Evolutionary conservation across 2,113 vertebrate genomes (phyloP), one percentile per base, ranked within the genome.

Genomic region (Xiphophorus maculatus): DNA sequence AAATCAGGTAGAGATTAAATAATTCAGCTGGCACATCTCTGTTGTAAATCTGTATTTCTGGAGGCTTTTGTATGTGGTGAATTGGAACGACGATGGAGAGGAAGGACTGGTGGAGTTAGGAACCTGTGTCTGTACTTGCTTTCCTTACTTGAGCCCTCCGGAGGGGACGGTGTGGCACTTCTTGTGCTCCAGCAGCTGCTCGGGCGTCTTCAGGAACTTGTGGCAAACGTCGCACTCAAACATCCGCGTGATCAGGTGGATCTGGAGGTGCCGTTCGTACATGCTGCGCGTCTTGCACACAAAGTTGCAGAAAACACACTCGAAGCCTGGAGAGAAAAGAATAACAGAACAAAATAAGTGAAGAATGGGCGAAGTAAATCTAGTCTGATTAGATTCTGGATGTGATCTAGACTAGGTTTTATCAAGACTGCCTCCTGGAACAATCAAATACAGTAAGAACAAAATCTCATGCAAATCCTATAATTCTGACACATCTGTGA

Each of bases 121-220:
- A 92, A 92, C 89, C 90, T 92, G 90, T 92, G 95, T 95, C 95
- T 97, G 96, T 98, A 98, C 97, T 98, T 98, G 97, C 97, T 98
- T 98, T 98, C 97, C 98, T 99, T 99, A 99, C 98, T 99, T 99
- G 97, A 99, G 97, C 96, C 98, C 98, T 97, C 97, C 97, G 82
- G 97, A 96, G 93, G 97, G 97, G 95, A 99, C 96, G 92, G 97
- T 96, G 95, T 99, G 98, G 94, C 98, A 99, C 95, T 98, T 98
- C 96, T 99, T 99, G 95, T 99, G 98, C 94, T 99, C 97, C 96
- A 98, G 92, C 88, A 99, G 96, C 93, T 99, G 97, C 87, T 99
- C 97, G 3, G 98, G 97, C 69, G 98, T 99, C 96, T 99, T 99
- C 94, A 99, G 97, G 95, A 99, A 99, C 95, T 99, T 99, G 95